Evolutionary conservation across 2,113 vertebrate species (phyloP), one percentile per base, ranked within the genome.

Genomic region (western clawed frog (Xenopus tropicalis)): DNA sequence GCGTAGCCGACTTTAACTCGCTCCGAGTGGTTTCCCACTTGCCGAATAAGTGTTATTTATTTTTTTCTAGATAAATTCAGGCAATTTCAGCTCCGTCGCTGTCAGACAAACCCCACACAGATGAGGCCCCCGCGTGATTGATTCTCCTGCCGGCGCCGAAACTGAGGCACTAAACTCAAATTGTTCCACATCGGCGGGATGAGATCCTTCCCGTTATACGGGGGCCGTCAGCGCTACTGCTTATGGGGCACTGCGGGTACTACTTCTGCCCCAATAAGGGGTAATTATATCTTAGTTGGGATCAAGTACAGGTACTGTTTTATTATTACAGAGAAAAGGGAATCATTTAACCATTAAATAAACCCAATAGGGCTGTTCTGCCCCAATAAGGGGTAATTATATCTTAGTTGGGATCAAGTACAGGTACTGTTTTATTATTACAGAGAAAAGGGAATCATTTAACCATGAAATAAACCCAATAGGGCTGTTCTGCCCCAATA

Each of bases 141-240:
- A 74, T 67, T 67, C 23, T 67, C 29, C 29, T 57, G 19, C 11
- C 20, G 56, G 19, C 37, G 13, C 54, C 48, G 23, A 21, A 67
- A 44, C 37, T 59, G 56, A 23, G 42, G 63, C 29, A 59, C 56
- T 46, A 67, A 67, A 74, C 59, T 58, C 23, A 61, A 44, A 51
- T 65, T 65, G 51, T 65, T 72, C 65, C 66, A 65, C 71, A 66
- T 44, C 10, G 24, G 14, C 6, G 29, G 19, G 72, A 68, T 52
- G 65, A 74, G 23, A 23, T 61, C 17, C 64, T 29, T 5, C 48
- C 22, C 16, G 52, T 25, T 61, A 37, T 65, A 6, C 66, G 24
- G 63, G 19, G 23, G 17, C 57, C 67, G 20, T 4, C 29, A 14
- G n/a, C 48, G n/a, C 48, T 59, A 59, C 21, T 51, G 71, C 54